Evolutionary conservation across 2,888 invertebrate genomes (phyloP), one percentile per base, ranked within the genome.

Genomic region (Disparrhopalites patrizii): DNA sequence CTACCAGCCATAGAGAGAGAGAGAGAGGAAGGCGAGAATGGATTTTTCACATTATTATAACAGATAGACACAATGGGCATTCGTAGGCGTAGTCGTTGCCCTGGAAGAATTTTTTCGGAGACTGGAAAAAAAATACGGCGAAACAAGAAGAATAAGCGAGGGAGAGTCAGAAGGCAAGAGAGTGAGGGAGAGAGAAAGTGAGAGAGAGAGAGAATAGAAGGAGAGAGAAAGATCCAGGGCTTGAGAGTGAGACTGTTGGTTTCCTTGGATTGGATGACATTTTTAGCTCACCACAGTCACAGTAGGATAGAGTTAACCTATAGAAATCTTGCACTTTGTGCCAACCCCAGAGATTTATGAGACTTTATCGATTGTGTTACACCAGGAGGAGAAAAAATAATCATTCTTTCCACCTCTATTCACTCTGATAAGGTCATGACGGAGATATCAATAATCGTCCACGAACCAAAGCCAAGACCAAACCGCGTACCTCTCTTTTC

Each of bases 371-470:
- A 71, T 73, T 70, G 57, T 68, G 70, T 68, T 68, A 68, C 73
- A 72, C 70, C 69, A 69, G 62, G 57, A 67, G 67, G 61, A 69
- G 67, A 67, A 68, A 65, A 71, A 70, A 70, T 70, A 71, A 73
- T 71, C 71, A 71, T 69, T 73, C 68, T 68, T 72, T 73, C 68
- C 72, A 73, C 70, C 68, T 72, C 69, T 67, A 68, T 70, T 70
- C 70, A 69, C 67, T 70, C 67, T 62, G 71, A 73, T 73, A 73
- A 73, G 69, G 70, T 70, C 70, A 68, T 65, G 67, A 67, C 55
- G 69, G 66, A 70, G 70, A 66, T 70, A 70, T 70, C 70, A 70
- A 70, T 70, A 70, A 70, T 66, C 68, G 57, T 52, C 58, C 56
- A 61, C 61, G 40, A 65, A 18, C 52, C 62, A 43, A 30, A 27